Evolutionary conservation across 2,113 vertebrate species (phyloP).

Genomic region (Pteruthius melanotis): DNA sequence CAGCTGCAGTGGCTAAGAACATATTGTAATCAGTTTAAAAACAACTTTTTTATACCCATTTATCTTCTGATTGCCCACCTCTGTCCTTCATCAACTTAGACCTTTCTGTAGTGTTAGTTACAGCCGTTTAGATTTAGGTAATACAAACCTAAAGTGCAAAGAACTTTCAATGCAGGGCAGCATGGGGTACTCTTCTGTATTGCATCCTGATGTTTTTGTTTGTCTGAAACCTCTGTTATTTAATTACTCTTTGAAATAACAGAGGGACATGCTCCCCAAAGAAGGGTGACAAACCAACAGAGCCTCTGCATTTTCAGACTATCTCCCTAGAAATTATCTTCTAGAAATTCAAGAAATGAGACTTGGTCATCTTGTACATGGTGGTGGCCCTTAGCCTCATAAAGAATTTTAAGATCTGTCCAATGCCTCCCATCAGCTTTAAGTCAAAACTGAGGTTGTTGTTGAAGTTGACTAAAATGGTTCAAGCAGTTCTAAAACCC

Average conservation of each 20-base stretch:
- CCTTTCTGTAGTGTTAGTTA: background rate
- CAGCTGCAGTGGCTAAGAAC: background rate
- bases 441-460: background rate
- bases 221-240: background rate
- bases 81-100: background rate
- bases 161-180: background rate
- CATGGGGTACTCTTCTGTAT: background rate
- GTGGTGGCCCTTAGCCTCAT: background rate
- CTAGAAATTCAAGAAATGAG: background rate
- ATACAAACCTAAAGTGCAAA: background rate
- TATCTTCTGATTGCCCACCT: background rate
- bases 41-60: background rate
- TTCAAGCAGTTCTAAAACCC: background rate
- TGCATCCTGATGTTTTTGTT: background rate
- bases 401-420: background rate
- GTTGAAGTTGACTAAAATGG: background rate
- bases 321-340: background rate
- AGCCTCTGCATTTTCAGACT: background rate
- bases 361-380: background rate
- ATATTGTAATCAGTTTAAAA: background rate
- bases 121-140: background rate
- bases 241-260: background rate
- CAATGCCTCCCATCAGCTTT: background rate
- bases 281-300: background rate
- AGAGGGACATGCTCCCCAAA: background rate